Base-by-base conservation (phyloP, 2,888 invertebrate genomes). In the Cataglyphis rosenhaueri region DNA sequence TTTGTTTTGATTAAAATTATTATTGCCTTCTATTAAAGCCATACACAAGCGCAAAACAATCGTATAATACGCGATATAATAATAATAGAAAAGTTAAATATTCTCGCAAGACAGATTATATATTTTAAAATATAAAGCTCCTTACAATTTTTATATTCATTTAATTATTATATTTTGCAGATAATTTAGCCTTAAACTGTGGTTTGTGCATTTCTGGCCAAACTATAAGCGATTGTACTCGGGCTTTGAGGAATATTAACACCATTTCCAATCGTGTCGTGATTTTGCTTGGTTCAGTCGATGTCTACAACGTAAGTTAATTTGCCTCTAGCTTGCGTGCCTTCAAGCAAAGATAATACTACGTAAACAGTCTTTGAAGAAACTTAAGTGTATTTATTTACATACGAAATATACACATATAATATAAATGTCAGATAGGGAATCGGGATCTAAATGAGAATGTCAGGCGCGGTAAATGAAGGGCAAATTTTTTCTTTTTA, bases 141-240 rank as follows among this genome's bases (percentile, higher is more conserved):
- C 18, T 0, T 32, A 5, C 12, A 3, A 0, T 57, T 59, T 62
- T 41, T 41, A 41, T 38, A 48, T 35, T 18, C n/a, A 55, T 32
- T 74, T 59, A 0, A 59, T 59, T 55, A 44, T 73, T 41, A 15
- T 8, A n/a, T 3, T 57, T 85, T 85, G 38, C 57, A 93, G 93
- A 83, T 29, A 89, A 90, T 75, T 84, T 88, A 21, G 90, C 92
- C 3, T 83, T 93, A 18, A 85, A 87, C 8, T 90, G 89, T 59
- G 93, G 93, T 6, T 84, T 92, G 0, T 93, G 93, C 35, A 82
- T 90, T 12, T 93, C 92, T n/a, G 93, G 93, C 5, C 90, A 92
- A 76, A 92, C 92, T 0, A 91, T 93, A 62, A 71, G 62, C 1
- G 88, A 90, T 2, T 92, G 92, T 57, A 84, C 76, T 1, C 76